Evolutionary conservation across 2,888 invertebrate genomes (phyloP).

Genomic region (Lasioglossum leucozonium): DNA sequence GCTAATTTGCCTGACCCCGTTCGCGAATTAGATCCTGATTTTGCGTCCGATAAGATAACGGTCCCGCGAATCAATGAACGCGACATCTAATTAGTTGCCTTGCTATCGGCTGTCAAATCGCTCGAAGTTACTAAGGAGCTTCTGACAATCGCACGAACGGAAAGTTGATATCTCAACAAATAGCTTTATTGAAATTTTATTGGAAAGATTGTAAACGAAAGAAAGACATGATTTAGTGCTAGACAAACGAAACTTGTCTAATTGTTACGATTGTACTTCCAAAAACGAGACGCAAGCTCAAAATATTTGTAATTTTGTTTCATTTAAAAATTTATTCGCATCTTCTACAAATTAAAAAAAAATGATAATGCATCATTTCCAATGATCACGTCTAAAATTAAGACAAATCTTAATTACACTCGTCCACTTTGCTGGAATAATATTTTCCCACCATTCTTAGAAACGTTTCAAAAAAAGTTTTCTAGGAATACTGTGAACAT

Average conservation of each 20-base stretch:
- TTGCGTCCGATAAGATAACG: neutral
- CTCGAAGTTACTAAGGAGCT: neutral
- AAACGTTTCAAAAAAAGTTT: neutral
- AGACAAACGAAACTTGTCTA: too few species aligned
- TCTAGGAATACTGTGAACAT: neutral
- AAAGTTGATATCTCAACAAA: neutral
- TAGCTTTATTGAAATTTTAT: too few species aligned
- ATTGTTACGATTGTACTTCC: neutral
- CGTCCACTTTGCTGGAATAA: neutral
- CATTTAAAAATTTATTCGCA: neutral
- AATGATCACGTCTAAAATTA: neutral
- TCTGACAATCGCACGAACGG: neutral
- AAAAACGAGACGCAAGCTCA: neutral
- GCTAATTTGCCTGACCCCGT: neutral
- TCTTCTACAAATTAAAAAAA: neutral
- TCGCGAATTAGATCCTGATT: neutral
- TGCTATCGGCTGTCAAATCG: neutral
- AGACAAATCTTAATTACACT: neutral
- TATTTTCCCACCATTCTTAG: neutral
- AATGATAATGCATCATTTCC: neutral
- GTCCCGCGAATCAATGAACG: neutral
- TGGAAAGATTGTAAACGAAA: too few species aligned
- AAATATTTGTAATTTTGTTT: neutral
- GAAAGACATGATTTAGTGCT: too few species aligned
- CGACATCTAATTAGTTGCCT: constrained; percentile 6